Conservation (phyloP, 2,113 vertebrate species). For the Sprattus sprattus region DNA sequence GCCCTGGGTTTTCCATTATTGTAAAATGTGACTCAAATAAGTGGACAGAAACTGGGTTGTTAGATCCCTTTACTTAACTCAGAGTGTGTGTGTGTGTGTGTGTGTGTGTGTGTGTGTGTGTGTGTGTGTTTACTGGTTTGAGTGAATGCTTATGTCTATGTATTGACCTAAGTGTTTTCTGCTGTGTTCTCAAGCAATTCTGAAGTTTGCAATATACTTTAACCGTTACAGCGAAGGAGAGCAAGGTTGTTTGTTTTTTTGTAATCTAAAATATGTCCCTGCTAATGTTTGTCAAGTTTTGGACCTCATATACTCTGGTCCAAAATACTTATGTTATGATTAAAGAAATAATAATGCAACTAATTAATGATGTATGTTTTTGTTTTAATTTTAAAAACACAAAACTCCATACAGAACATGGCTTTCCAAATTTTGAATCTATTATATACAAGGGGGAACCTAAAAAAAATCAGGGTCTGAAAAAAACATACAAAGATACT, state of each 20-base stretch:
- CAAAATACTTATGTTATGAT: neutral
- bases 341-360: slow-evolving; percentile 7
- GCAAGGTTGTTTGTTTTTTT: neutral
- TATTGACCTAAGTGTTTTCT: neutral
- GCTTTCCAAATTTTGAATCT: neutral
- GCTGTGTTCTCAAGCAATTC: neutral
- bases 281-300: neutral
- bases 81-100: neutral
- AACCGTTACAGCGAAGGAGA: neutral
- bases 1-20: neutral
- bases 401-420: neutral
- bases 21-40: slow-evolving; percentile 5
- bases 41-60: neutral
- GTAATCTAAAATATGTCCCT: slow-evolving; percentile 8
- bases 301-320: neutral
- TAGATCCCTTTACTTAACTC: neutral
- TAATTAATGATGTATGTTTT: neutral
- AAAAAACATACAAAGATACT: neutral
- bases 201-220: neutral
- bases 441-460: neutral
- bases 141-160: neutral
- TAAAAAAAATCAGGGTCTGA: neutral
- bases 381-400: neutral
- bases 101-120: neutral
- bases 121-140: neutral